Conservation (phyloP, 2,113 vertebrate genomes). For the Cryptomyrus ogoouensis region DNA sequence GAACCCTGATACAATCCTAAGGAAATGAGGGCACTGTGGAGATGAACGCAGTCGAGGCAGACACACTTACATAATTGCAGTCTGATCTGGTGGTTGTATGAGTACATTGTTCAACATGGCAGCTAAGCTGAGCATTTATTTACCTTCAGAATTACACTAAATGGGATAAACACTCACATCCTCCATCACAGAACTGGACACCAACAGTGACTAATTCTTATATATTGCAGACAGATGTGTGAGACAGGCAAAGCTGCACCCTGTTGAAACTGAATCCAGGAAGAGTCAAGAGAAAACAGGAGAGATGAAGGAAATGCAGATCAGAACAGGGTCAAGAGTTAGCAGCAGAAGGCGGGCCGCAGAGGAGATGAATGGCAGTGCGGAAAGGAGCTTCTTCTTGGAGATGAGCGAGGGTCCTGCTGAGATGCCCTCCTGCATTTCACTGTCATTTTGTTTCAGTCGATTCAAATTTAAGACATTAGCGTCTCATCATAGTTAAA, state of each 20-base stretch:
- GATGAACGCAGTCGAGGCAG: neutral
- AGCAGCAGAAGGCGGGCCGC: neutral
- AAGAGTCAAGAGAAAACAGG: neutral
- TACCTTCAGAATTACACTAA: neutral
- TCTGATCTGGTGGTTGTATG: neutral
- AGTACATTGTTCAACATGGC: neutral
- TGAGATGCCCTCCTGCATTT: neutral
- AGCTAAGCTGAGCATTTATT: neutral
- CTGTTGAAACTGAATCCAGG: neutral
- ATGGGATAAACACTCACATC: neutral
- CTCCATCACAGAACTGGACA: neutral
- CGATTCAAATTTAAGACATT: neutral
- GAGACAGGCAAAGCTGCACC: neutral
- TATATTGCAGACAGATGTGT: neutral
- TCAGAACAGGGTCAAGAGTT: neutral
- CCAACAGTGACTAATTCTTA: slow-evolving; percentile 4
- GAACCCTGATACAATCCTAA: neutral
- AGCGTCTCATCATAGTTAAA: neutral
- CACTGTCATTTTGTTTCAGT: neutral
- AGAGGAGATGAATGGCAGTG: neutral
- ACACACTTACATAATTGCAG: neutral
- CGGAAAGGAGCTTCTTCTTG: neutral
- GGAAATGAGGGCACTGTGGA: neutral
- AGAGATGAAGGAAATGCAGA: neutral
- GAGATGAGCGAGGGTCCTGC: neutral